Evolutionary conservation across 2,113 vertebrate genomes (phyloP), one percentile per base, ranked within the genome.

Genomic region (Thalassarche chlororhynchos): DNA sequence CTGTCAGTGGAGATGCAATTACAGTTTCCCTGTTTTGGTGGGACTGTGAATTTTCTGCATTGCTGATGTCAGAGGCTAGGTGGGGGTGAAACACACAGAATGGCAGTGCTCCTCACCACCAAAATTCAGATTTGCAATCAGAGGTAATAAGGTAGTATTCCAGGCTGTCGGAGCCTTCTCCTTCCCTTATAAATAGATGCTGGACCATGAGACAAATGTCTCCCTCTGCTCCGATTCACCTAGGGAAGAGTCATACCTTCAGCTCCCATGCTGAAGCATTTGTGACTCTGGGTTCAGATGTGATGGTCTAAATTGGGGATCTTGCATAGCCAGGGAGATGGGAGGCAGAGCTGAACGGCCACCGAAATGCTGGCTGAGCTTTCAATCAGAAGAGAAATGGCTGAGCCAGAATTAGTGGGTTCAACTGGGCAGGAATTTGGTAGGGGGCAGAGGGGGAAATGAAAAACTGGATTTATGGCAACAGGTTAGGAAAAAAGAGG

Each of bases 281-380:
- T 6, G 0, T 5, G 64, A 3, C 18, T 28, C n/a, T 68, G 42
- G 10, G 7, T 9, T 14, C 19, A 24, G 34, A 19, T 10, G 55
- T 44, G 32, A 14, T 29, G 77, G 24, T 32, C 31, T 10, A 0
- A 28, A 13, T 1, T 2, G 38, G 20, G n/a, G 20, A 6, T 4
- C 18, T 17, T 28, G 47, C 26, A 4, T 15, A 32, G 40, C 24
- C 32, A 17, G n/a, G n/a, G n/a, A 5, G 64, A 4, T 2, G 19
- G 66, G 57, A 19, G 8, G 31, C 51, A 51, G 57, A 62, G 47
- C 42, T 77, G 52, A 77, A 8, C 2, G 0, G 15, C 32, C 60
- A 9, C 54, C 7, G 2, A 12, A 51, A 20, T 0, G 7, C 38
- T 24, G 38, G n/a, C 74, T 66, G 78, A 66, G 78, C 69, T 66